Base-by-base conservation (phyloP, 2,797 vertebrate genomes). In the Paratrypauchen microcephalus region DNA sequence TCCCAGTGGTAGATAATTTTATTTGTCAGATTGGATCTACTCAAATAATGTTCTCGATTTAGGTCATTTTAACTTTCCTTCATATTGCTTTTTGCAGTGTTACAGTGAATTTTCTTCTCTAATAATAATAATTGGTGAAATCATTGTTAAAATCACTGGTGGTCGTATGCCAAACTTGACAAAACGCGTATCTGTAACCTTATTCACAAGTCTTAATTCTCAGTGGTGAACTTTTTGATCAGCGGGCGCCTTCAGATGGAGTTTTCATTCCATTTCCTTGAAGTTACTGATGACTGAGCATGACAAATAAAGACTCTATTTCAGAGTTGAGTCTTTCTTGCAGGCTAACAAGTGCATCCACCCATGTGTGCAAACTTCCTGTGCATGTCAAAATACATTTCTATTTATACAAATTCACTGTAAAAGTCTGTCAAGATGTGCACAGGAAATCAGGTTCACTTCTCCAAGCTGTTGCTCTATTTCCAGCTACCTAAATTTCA, bases 401-500 rank as follows among this genome's bases (percentile, higher is more conserved):
- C 47, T 65, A 65, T 65, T 65, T 65, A 65, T 65, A 50, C 16
- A 11, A 28, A 48, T n/a, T n/a, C 41, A 48, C 39, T 64, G 62
- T 64, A 64, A 61, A 61, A 50, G 50, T 47, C 63, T 50, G 63
- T 65, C 63, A 50, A n/a, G 47, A 65, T 65, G 45, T 30, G 47
- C 63, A 50, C 45, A 65, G 12, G 2, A n/a, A 65, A 50, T 28
- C 24, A 30, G 26, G 45, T 30, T 65, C 63, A 50, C 41, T 50
- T 24, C 13, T 9, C 16, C 61, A 26, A 63, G 47, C 61, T 63
- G 61, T 47, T 47, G 39, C 61, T 64, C 62, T 48, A 48, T 64
- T 64, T 65, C 26, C 45, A 30, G 18, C 47, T n/a, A 50, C n/a
- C 24, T 28, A 50, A 26, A 65, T 65, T 65, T n/a, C 16, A n/a